These are phyloP conservation scores for Alosa sapidissima DNA, from an alignment of 2,797 vertebrate species.

Conservation along the genomic window DNA sequence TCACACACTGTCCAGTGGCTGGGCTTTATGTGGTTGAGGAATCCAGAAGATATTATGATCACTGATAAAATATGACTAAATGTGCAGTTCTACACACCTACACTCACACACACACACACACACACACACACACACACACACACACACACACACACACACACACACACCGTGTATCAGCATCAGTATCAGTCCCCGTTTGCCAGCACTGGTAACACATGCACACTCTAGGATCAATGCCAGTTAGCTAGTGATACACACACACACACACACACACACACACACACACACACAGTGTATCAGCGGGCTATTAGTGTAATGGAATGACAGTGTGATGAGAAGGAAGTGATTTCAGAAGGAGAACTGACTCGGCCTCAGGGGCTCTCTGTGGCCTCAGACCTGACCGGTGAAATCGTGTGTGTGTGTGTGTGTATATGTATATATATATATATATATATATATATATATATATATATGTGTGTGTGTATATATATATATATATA, in stretches of 20 bases:
- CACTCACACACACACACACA: not conserved
- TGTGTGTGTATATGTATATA: not conserved
- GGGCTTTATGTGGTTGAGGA: no score
- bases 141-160: not conserved
- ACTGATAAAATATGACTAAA: not conserved
- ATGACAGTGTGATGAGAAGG: not conserved
- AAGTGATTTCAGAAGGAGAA: conserved; percentile 1
- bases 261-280: not conserved
- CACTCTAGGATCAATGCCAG: no score
- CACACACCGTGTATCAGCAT: no score
- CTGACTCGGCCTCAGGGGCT: not conserved
- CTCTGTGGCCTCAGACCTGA: not conserved
- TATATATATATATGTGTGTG: not conserved
- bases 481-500: conserved; percentile 14
- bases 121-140: not conserved
- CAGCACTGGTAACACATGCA: no score
- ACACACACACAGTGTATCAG: conserved; percentile 22
- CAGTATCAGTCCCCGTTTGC: conserved; percentile 17
- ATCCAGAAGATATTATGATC: not conserved
- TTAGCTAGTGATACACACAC: not conserved
- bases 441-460: no score
- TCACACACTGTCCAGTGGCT: no score
- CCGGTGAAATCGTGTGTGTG: no score
- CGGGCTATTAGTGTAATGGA: conserved; percentile 46
- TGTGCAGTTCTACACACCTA: not conserved